Conservation (phyloP, 2,888 invertebrate genomes). For the Marronus borbonicus region DNA sequence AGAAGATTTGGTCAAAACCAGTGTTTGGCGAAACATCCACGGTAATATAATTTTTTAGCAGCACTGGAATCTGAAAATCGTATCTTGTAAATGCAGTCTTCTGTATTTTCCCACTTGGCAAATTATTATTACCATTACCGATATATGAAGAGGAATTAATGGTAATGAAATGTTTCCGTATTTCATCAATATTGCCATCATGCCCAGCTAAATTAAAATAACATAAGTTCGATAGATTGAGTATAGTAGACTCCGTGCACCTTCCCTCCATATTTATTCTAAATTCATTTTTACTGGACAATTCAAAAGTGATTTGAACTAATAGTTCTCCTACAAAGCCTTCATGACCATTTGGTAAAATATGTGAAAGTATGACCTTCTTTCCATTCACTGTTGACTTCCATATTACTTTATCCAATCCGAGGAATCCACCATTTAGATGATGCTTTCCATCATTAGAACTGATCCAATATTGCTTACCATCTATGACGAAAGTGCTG, state of each 20-base stretch:
- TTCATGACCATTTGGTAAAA: conserved; percentile 85
- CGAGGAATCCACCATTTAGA: conserved; percentile 85
- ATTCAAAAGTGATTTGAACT: conserved; percentile 79
- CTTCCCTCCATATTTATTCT: conserved; percentile 83
- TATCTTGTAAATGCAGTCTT: conserved; percentile 80
- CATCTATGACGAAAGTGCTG: conserved; percentile 79
- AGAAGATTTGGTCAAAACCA: conserved; percentile 88
- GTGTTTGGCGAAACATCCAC: conserved; percentile 66
- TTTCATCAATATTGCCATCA: conserved; percentile 76
- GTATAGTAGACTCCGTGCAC: conserved; percentile 82
- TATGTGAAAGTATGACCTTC: conserved; percentile 80
- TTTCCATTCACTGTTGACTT: conserved; percentile 73
- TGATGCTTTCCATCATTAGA: conserved; percentile 69
- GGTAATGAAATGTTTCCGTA: conserved; percentile 79
- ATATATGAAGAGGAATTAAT: conserved; percentile 86
- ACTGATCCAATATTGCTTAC: conserved; percentile 66
- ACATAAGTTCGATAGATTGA: conserved; percentile 89
- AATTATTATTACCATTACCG: conserved; percentile 74
- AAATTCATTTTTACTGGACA: conserved; percentile 84
- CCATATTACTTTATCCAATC: conserved; percentile 87
- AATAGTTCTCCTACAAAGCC: conserved; percentile 90
- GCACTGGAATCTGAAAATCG: conserved; percentile 80
- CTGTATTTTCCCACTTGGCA: conserved; percentile 81
- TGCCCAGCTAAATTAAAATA: conserved; percentile 95
- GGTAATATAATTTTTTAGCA: conserved; percentile 72